phyloP scores from a whole-genome alignment of 2,113 vertebrate species.

The Bubo bubo region DNA sequence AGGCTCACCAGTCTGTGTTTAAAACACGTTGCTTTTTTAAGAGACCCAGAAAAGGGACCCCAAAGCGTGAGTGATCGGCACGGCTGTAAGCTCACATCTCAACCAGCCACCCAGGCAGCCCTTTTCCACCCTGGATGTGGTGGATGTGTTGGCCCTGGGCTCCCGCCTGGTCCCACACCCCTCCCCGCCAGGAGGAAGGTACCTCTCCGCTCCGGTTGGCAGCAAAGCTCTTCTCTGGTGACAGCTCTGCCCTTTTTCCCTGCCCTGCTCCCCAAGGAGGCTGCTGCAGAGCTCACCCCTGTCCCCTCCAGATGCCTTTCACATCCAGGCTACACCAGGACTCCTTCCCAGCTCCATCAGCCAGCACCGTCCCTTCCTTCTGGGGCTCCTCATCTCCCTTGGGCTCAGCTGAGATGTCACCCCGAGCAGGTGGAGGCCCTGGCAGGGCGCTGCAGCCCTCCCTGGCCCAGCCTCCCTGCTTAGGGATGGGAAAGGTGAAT shows the following conservation, averaged over 20 bases:
- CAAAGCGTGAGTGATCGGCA: accelerated
- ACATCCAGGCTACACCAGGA: background rate
- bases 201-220: background rate
- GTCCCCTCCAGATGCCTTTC: background rate
- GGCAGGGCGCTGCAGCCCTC: background rate
- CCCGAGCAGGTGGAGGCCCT: background rate
- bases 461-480: background rate
- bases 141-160: background rate
- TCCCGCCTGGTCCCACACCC: accelerated
- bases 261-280: background rate
- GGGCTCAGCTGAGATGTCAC: background rate
- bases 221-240: background rate
- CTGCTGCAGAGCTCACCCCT: background rate
- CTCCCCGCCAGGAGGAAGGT: background rate
- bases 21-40: accelerated
- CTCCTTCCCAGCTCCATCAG: background rate
- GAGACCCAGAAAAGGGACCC: background rate
- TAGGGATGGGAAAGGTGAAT: background rate
- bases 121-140: background rate
- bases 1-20: background rate
- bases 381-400: background rate
- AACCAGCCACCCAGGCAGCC: background rate
- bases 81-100: background rate
- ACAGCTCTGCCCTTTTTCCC: background rate
- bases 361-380: background rate